These are phyloP conservation scores for Galeruca laticollis DNA, from an alignment of 2,888 invertebrate species.

Conservation along the genomic window DNA sequence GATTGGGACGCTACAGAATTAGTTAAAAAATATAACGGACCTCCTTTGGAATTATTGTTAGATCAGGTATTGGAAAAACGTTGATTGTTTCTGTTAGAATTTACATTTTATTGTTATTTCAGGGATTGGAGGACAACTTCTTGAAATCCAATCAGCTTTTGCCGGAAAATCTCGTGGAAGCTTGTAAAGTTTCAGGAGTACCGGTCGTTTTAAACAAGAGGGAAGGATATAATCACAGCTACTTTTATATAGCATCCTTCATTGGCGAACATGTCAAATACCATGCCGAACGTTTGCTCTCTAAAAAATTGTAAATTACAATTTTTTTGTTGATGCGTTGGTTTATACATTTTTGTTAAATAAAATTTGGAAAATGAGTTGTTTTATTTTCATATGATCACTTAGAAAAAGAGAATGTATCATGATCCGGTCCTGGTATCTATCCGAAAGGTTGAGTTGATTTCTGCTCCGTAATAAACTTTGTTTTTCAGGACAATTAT, in stretches of 20 bases:
- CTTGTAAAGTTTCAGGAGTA: constrained; percentile 78
- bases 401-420: no score
- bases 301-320: constrained; percentile 51
- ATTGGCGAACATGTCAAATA: constrained; percentile 93
- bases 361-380: not conserved
- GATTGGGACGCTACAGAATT: constrained; percentile 92
- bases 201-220: constrained; percentile 78
- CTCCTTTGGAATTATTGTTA: constrained; percentile 84
- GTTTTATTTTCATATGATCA: no score
- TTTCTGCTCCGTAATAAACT: no score
- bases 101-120: constrained; percentile 51
- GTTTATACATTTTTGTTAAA: not conserved
- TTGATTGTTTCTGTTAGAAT: not conserved
- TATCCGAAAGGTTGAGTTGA: no score
- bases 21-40: constrained; percentile 85
- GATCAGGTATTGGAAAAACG: constrained; percentile 79
- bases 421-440: no score
- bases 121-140: constrained; percentile 89
- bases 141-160: constrained; percentile 80
- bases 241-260: constrained; percentile 92
- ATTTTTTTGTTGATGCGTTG: not conserved
- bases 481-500: no score
- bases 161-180: constrained; percentile 85
- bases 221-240: constrained; percentile 95
- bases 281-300: constrained; percentile 80